phyloP scores from a whole-genome alignment of 2,888 invertebrate species.

The Punctoribates punctum region DNA sequence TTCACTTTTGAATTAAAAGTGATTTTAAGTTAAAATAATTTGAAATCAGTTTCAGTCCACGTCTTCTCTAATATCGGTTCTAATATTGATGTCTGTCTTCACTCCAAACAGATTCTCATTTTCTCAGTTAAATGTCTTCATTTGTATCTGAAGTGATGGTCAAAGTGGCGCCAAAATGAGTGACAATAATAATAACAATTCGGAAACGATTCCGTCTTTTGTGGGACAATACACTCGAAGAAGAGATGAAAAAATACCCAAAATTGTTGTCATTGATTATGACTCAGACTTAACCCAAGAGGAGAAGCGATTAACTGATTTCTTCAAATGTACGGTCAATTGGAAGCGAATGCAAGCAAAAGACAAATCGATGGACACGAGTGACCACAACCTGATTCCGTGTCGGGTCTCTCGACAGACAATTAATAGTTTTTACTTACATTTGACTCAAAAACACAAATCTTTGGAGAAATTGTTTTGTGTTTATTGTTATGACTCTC shows the following conservation, averaged over 20 bases:
- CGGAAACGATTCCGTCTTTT: not conserved
- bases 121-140: too few relatives aligned
- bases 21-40: too few relatives aligned
- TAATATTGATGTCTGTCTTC: too few relatives aligned
- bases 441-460: not conserved
- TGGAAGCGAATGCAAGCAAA: not conserved
- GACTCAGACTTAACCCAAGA: not conserved
- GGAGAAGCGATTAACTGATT: not conserved
- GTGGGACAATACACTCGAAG: not conserved
- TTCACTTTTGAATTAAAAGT: too few relatives aligned
- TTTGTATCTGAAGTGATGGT: too few relatives aligned
- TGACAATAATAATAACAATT: too few relatives aligned
- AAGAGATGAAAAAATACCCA: not conserved
- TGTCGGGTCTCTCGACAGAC: not conserved
- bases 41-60: too few relatives aligned
- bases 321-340: conserved; percentile 11
- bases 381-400: not conserved
- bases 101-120: too few relatives aligned
- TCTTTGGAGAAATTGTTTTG: not conserved
- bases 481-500: not conserved
- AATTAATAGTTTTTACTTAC: not conserved
- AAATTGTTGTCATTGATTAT: not conserved
- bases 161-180: too few relatives aligned
- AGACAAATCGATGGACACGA: too few relatives aligned
- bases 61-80: too few relatives aligned